These are phyloP conservation scores for Apteryx mantelli DNA, from an alignment of 2,113 vertebrate species.

Conservation along the genomic window DNA sequence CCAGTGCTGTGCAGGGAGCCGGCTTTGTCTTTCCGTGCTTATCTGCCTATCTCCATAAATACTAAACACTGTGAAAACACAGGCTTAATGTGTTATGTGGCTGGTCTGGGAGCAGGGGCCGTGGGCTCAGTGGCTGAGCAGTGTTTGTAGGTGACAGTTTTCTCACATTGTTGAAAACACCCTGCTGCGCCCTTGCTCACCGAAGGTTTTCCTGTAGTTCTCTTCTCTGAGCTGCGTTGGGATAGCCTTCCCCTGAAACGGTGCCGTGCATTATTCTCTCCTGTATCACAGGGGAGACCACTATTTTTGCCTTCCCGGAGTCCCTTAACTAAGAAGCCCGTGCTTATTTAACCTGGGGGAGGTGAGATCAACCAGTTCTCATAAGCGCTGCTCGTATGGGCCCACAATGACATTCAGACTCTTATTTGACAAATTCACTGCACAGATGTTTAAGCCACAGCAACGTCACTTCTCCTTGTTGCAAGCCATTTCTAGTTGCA, in stretches of 20 bases:
- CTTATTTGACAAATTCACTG: neutral
- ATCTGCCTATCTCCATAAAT: neutral
- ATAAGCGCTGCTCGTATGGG: neutral
- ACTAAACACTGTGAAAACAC: neutral
- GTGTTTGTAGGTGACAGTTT: neutral
- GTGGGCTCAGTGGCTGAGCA: neutral
- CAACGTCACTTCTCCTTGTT: neutral
- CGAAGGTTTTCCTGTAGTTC: neutral
- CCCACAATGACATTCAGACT: neutral
- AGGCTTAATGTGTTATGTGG: neutral
- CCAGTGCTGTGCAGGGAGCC: neutral
- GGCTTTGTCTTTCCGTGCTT: neutral
- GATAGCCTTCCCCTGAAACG: neutral
- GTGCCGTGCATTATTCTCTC: neutral
- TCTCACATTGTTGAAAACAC: neutral
- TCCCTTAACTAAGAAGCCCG: neutral
- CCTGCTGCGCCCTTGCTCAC: neutral
- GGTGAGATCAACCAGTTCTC: neutral
- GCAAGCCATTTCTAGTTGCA: neutral
- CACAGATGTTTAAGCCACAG: neutral
- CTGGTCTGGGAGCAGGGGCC: neutral
- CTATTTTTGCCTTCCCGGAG: neutral
- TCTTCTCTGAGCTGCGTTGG: neutral
- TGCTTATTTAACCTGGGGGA: neutral
- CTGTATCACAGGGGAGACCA: neutral